Evolutionary conservation across 2,113 vertebrate genomes (phyloP).

Genomic region (Bubo bubo): DNA sequence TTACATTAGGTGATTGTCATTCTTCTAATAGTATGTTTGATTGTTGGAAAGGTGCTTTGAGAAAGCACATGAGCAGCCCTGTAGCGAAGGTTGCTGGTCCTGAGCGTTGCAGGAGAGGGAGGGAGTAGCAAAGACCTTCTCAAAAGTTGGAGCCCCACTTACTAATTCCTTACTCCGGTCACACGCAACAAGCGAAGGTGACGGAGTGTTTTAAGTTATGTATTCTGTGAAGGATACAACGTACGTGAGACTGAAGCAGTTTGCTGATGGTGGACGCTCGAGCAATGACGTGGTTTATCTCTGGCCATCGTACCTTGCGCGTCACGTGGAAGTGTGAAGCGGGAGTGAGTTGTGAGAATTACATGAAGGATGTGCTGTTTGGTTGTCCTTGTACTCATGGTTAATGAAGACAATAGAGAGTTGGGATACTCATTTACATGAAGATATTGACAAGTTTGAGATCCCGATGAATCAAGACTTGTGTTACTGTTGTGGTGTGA

Average conservation of each 20-base stretch:
- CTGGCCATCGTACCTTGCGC: background rate
- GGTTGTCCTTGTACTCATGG: accelerated
- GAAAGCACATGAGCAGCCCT: accelerated
- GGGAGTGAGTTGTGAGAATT: background rate
- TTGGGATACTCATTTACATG: background rate
- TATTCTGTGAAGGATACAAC: accelerated
- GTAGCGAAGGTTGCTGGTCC: background rate
- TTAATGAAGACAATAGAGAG: background rate
- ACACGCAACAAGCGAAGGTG: background rate
- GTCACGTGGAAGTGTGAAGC: background rate
- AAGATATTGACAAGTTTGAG: accelerated
- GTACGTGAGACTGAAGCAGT: background rate
- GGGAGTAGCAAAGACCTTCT: background rate
- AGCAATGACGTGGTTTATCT: background rate
- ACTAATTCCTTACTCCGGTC: background rate
- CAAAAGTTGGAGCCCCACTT: background rate
- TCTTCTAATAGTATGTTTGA: accelerated
- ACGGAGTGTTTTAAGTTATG: accelerated
- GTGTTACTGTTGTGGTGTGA: accelerated
- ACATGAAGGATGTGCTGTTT: background rate
- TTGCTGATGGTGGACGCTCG: accelerated
- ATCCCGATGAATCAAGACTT: accelerated
- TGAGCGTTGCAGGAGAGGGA: accelerated
- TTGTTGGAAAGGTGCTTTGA: background rate
- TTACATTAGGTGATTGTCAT: background rate